These are phyloP conservation scores for Mastacembelus armatus DNA, from an alignment of 2,797 vertebrate genomes.

Conservation along the genomic window DNA sequence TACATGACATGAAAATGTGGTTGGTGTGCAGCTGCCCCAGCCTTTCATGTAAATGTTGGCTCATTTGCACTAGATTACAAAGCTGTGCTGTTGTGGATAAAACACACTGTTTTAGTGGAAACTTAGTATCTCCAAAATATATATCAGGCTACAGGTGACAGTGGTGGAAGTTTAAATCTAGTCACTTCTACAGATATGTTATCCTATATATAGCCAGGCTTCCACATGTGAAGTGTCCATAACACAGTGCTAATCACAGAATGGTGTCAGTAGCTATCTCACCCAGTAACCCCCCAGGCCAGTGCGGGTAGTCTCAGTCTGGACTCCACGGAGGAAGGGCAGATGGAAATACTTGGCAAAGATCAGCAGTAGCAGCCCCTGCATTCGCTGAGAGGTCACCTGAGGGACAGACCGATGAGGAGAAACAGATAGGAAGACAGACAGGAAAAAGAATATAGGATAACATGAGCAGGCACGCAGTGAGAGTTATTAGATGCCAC, in stretches of 20 bases:
- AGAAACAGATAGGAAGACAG: conserved; percentile 5
- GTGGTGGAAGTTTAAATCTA: conserved; percentile 6
- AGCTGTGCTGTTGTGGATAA: too few relatives aligned
- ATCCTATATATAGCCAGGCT: neutral
- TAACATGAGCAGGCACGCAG: conserved; percentile 6
- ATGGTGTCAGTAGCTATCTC: conserved; percentile 62
- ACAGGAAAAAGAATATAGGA: neutral
- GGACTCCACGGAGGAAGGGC: conserved; percentile 93
- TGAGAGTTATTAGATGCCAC: conserved; percentile 3
- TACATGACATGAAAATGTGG: neutral
- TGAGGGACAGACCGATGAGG: conserved; percentile 61
- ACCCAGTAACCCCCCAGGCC: conserved; percentile 99
- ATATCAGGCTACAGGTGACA: conserved; percentile 2
- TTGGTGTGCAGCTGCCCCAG: neutral
- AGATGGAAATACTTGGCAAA: conserved; percentile 97
- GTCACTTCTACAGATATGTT: neutral
- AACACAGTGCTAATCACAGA: conserved; percentile 29
- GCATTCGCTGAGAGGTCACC: conserved; percentile 97
- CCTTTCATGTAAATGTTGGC: neutral
- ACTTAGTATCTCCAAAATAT: neutral
- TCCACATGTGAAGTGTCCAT: conserved; percentile 4
- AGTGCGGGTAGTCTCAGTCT: conserved; percentile 95
- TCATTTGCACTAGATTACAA: conserved; percentile 1
- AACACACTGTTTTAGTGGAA: too few relatives aligned
- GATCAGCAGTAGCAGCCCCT: conserved; percentile 92